Percentiles rank a stretch among this genome's conserved stretches.
Evolutionary conservation across 37 sponge, comb jelly and placozoan genomes (phyloP).

Genomic region (Lycopodina hypogea): DNA sequence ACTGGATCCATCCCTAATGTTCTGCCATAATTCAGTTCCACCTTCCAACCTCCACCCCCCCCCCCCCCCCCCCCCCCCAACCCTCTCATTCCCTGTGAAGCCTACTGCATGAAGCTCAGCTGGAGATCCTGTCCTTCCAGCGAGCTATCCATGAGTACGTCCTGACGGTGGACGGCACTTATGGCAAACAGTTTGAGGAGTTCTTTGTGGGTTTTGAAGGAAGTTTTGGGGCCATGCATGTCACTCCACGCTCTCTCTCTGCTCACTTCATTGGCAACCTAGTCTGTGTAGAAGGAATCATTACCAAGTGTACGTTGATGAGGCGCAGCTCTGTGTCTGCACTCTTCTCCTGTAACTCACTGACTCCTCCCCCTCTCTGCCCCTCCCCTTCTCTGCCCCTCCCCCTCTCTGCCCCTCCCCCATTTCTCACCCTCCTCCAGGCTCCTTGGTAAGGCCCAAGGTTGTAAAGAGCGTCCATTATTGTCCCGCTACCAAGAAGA

Average conservation of each 20-base stretch:
- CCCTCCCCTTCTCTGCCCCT: too few species aligned
- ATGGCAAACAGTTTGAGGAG: conserved; percentile 81
- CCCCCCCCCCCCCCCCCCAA: not conserved
- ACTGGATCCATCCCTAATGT: too few species aligned
- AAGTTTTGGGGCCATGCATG: conserved; percentile 92
- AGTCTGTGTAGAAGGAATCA: conserved; percentile 97
- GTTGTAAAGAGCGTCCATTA: conserved; percentile 99
- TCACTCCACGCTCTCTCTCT: conserved; percentile 87
- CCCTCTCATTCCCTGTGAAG: conserved; percentile 15
- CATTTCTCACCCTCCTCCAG: conserved; percentile 30
- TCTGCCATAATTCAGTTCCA: too few species aligned
- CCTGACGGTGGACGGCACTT: conserved; percentile 76
- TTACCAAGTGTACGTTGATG: conserved; percentile 79
- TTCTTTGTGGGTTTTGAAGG: conserved; percentile 97
- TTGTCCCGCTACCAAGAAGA: conserved; percentile 96
- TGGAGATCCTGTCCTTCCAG: conserved; percentile 89
- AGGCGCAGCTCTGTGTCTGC: not conserved
- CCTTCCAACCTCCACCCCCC: not conserved
- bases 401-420: not conserved
- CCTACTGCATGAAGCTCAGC: conserved; percentile 73
- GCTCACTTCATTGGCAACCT: conserved; percentile 80
- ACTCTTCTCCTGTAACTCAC: too few species aligned
- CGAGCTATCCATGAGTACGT: conserved; percentile 87
- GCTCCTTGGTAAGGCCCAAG: conserved; percentile 85
- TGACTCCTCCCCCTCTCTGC: too few species aligned